These are phyloP conservation scores for Philotrypesis tridentata DNA, from an alignment of 1,140 invertebrate species.

Conservation along the genomic window DNA sequence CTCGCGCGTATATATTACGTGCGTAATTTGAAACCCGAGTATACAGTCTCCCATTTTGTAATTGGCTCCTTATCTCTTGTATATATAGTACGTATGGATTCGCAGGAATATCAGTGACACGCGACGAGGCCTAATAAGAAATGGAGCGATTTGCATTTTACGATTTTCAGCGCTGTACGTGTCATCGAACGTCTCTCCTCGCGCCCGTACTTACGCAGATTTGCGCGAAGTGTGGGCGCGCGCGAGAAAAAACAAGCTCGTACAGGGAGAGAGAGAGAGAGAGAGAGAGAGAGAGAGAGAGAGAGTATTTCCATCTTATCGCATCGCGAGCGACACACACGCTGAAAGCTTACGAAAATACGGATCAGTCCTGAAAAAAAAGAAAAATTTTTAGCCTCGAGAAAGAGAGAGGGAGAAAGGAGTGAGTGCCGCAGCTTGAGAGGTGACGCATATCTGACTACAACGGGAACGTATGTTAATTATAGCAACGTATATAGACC, in stretches of 20 bases:
- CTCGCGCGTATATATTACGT: too few species aligned
- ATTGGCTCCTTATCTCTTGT: slow-evolving; percentile 25
- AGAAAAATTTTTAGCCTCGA: too few species aligned
- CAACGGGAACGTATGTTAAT: slow-evolving; percentile 51
- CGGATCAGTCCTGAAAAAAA: not conserved
- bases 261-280: not conserved
- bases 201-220: too few species aligned
- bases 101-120: too few species aligned
- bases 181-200: too few species aligned
- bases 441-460: too few species aligned
- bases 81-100: too few species aligned
- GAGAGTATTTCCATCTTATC: slow-evolving; percentile 39
- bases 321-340: slow-evolving; percentile 6
- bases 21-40: too few species aligned
- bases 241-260: not conserved
- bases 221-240: too few species aligned
- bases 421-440: too few species aligned
- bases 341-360: slow-evolving; percentile 41
- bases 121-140: not conserved
- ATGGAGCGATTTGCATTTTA: slow-evolving; percentile 37
- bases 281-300: not conserved
- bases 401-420: too few species aligned
- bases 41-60: not conserved
- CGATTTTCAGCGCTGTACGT: too few species aligned
- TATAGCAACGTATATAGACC: slow-evolving; percentile 4